Evolutionary conservation across 2,797 vertebrate genomes (phyloP), one percentile per base, ranked within the genome.

Genomic region (Sternarchorhynchus goeldii): DNA sequence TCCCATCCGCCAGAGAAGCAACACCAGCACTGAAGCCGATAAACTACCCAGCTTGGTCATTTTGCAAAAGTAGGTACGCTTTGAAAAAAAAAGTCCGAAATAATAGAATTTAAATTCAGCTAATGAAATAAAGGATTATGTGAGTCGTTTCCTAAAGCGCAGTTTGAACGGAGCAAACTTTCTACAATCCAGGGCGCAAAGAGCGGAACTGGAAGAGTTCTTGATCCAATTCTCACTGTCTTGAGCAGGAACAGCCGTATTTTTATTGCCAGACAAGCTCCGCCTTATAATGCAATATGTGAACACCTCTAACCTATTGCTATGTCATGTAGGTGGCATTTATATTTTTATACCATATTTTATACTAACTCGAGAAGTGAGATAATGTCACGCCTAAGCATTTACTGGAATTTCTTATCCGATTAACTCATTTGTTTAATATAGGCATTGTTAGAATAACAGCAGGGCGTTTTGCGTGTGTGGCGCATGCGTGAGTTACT

Each of bases 1-100:
- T 39, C 91, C 90, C 90, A 91, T 91, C 75, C 93, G 89, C 90
- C 93, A 93, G 12, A 94, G 85, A 78, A 94, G 89, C 78, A 96
- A 84, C 82, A 95, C 64, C 80, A 89, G 82, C 84, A 93, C 74
- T 21, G 92, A 88, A 72, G 89, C 84, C 18, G 89, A 87, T 73
- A 88, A 85, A 76, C 86, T 88, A 80, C 7, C 25, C 29, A 60
- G 39, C 17, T 12, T 67, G 34, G 20, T 73, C 83, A 85, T 85
- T 63, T 76, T 80, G 2, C 34, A 25, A 16, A n/a, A n/a, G 1
- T 0, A 16, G 16, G 5, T 16, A 58, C 18, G 25, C n/a, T 55
- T 14, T 55, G 4, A 21, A 10, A 4, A n/a, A 31, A 57, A 68
- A 50, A 8, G 16, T 12, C 12, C 45, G 3, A 50, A 50, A 50